Conservation (phyloP, 2,888 invertebrate species). For the Ecdyonurus torrentis region DNA sequence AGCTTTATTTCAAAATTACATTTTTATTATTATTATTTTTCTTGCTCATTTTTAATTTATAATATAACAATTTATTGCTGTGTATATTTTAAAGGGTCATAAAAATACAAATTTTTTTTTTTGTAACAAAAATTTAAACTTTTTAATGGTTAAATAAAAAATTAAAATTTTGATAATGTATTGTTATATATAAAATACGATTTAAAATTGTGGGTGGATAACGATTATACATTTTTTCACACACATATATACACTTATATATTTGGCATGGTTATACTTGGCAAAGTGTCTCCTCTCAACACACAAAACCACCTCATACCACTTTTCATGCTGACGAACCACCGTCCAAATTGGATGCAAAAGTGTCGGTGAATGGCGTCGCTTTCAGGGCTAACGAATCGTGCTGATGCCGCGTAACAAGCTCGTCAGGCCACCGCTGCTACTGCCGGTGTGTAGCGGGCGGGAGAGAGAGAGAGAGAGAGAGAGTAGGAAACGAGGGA, state of each 20-base stretch:
- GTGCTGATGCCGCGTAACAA: constrained; percentile 13
- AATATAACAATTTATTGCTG: too few relatives aligned
- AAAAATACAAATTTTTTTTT: too few relatives aligned
- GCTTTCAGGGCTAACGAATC: constrained; percentile 15
- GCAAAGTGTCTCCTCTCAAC: background rate
- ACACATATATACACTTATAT: background rate
- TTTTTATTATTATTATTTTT: too few relatives aligned
- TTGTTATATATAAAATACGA: too few relatives aligned
- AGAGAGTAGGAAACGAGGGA: constrained; percentile 12
- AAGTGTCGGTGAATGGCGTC: constrained; percentile 12
- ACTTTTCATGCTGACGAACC: constrained; percentile 6
- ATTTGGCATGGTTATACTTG: background rate
- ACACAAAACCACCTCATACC: background rate
- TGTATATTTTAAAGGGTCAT: too few relatives aligned
- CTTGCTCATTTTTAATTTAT: too few relatives aligned
- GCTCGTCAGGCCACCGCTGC: constrained; percentile 11
- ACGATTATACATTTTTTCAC: too few relatives aligned
- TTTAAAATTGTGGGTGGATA: too few relatives aligned
- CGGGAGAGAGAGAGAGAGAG: constrained; percentile 11
- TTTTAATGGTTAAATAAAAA: too few relatives aligned
- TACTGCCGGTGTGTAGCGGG: constrained; percentile 10
- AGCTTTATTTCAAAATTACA: too few relatives aligned
- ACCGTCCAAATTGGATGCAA: constrained; percentile 13
- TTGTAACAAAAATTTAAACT: too few relatives aligned
- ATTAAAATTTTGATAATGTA: too few relatives aligned